Base-by-base conservation (phyloP, 2,888 invertebrate genomes). In the Amorpha juglandis region DNA sequence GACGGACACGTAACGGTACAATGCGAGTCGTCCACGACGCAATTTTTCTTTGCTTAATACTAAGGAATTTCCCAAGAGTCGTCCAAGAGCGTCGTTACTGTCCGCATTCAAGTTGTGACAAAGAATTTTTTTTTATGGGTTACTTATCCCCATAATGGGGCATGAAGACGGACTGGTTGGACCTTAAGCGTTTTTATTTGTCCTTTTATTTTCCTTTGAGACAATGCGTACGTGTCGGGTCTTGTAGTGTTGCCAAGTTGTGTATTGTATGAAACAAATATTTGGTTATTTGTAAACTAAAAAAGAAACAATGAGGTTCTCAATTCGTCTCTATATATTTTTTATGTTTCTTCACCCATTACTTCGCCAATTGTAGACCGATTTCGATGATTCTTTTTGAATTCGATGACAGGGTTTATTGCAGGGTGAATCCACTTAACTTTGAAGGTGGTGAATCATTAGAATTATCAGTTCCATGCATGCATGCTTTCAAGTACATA, bases 81-180 rank as follows among this genome's bases (percentile, higher is more conserved):
- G 47, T 55, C 55, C 35, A 35, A 58, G 58, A 64, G 58, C n/a
- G 55, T 64, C 55, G 58, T 64, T 58, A 64, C 55, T 48, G 64
- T 64, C 47, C 64, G 55, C 64, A 58, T 64, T 58, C 64, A 48
- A 64, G 64, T 48, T 58, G 64, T 48, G 64, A 58, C 55, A 42
- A 64, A 64, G 64, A 64, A 53, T 64, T 35, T 63, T 58, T 63
- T 64, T 64, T 64, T 64, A 64, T 58, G 64, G 64, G 53, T 64
- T 64, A 48, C 64, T 64, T 64, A 64, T 64, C 64, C 64, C 21
- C 64, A 55, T 64, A 64, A 64, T 64, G 64, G 64, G 55, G 53
- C 58, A 58, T 64, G 64, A 64, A 58, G 64, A 52, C 53, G 58
- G 48, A 58, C 48, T 35, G 64, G 27, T 58, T 48, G 55, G 58